Conservation (phyloP, 2,797 vertebrate genomes). For the Dryobates pubescens region DNA sequence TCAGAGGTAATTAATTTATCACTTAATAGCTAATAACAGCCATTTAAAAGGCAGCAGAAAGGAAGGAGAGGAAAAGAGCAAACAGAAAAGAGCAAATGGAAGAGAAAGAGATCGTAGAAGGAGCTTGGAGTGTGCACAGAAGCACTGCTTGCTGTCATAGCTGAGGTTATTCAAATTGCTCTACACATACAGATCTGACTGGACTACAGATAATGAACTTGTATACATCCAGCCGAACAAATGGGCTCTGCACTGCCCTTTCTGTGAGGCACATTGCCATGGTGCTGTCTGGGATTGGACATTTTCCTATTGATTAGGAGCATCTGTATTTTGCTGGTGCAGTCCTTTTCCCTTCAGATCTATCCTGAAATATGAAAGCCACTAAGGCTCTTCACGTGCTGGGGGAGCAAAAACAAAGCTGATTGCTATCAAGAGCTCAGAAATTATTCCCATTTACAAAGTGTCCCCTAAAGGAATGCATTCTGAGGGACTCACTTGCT, state of each 20-base stretch:
- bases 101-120: constrained; percentile 10
- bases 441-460: neutral
- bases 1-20: constrained; percentile 57
- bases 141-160: neutral
- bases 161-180: constrained; percentile 52
- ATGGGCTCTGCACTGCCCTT: constrained; percentile 51
- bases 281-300: constrained; percentile 1
- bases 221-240: constrained; percentile 36
- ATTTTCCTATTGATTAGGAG: constrained; percentile 21
- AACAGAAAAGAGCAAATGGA: constrained; percentile 22
- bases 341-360: neutral
- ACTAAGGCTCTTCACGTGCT: neutral
- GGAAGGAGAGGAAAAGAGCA: neutral
- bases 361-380: constrained; percentile 6
- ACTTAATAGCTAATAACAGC: constrained; percentile 31
- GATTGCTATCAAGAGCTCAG: neutral
- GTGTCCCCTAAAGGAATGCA: neutral
- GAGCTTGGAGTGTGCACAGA: neutral
- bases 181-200: constrained; percentile 8
- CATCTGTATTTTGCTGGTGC: constrained; percentile 46
- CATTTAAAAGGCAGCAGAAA: neutral
- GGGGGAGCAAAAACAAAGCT: neutral
- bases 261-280: constrained; percentile 36
- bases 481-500: neutral
- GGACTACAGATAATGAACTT: constrained; percentile 38